Evolutionary conservation across 2,113 vertebrate genomes (phyloP).

Genomic region (Bubo scandiacus): DNA sequence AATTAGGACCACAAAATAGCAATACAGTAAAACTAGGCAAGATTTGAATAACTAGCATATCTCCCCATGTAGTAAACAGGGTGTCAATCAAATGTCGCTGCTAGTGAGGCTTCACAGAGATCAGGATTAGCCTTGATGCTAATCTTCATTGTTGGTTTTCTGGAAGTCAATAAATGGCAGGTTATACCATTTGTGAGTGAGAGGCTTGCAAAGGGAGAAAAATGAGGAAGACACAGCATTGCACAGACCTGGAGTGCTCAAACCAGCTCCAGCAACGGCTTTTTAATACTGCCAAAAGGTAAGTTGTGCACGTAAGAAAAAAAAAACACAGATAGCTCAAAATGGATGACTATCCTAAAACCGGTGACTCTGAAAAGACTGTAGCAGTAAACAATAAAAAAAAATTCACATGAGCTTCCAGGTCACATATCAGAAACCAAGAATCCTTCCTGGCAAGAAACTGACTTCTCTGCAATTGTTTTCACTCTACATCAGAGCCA

Average conservation of each 20-base stretch:
- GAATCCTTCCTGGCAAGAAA: background rate
- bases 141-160: background rate
- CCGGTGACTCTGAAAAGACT: background rate
- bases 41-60: background rate
- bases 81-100: background rate
- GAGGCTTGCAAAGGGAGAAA: background rate
- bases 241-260: background rate
- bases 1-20: background rate
- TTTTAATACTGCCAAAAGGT: background rate
- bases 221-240: background rate
- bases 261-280: background rate
- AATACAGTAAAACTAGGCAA: background rate
- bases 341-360: background rate
- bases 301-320: background rate
- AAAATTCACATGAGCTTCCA: background rate
- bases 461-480: background rate
- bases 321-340: background rate
- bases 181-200: background rate
- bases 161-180: background rate
- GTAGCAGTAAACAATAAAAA: background rate
- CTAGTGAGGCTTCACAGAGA: background rate
- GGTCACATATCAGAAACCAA: background rate
- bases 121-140: constrained; percentile 3
- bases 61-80: background rate
- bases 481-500: background rate